Conservation (phyloP, 2,797 vertebrate genomes). For the Pipistrellus kuhlii region DNA sequence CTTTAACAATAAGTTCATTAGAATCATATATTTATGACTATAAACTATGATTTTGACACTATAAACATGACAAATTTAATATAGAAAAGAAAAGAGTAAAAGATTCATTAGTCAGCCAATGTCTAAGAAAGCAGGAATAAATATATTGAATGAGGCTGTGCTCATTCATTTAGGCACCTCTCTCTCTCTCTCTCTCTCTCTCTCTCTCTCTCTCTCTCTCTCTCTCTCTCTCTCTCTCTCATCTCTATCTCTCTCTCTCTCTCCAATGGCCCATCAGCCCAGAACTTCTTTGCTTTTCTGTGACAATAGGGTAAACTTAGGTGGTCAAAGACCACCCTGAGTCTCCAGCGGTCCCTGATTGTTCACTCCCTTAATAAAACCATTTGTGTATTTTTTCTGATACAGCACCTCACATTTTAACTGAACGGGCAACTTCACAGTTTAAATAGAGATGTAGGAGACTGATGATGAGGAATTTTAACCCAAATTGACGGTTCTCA, state of each 20-base stretch:
- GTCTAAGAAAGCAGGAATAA: neutral
- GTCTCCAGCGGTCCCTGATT: slow-evolving; percentile 3
- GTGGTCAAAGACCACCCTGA: slow-evolving; percentile 56
- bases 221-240: neutral
- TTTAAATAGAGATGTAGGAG: neutral
- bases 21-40: neutral
- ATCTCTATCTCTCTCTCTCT: neutral
- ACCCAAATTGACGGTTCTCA: neutral
- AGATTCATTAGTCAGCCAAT: neutral
- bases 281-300: neutral
- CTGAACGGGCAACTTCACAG: neutral
- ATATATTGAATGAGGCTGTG: neutral
- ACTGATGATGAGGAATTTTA: neutral
- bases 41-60: neutral
- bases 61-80: neutral
- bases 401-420: neutral
- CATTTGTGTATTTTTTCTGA: neutral
- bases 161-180: neutral
- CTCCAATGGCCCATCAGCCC: neutral
- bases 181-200: neutral
- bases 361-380: slow-evolving; percentile 49
- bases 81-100: neutral
- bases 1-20: neutral
- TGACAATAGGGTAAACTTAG: slow-evolving; percentile 49
- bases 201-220: neutral